A percentile compares a stretch with the other conserved stretches of the same genome.
These are phyloP conservation scores for Gallinago solitaria DNA, from an alignment of 2,797 vertebrate genomes.

Conservation along the genomic window DNA sequence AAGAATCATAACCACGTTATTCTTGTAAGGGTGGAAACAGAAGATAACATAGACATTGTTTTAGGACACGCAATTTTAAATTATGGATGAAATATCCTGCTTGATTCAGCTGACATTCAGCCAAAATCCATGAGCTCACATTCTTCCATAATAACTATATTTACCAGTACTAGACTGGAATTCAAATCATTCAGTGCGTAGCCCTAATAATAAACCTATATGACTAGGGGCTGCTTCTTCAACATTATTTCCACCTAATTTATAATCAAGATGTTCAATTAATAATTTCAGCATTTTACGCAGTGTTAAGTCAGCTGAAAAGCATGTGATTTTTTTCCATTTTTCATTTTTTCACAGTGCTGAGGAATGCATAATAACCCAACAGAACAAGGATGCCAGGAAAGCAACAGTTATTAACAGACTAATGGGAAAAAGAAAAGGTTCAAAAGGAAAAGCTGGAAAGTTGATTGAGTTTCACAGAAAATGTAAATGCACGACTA, in stretches of 20 bases:
- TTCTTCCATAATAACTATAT: slow-evolving; percentile 72
- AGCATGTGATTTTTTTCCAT: slow-evolving; percentile 77
- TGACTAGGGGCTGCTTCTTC: slow-evolving; percentile 79
- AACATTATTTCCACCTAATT: slow-evolving; percentile 84
- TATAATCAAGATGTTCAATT: slow-evolving; percentile 85
- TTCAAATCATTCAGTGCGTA: slow-evolving; percentile 72
- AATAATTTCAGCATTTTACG: slow-evolving; percentile 81
- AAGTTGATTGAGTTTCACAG: slow-evolving; percentile 69
- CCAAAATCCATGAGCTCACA: slow-evolving; percentile 66
- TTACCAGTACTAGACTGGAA: slow-evolving; percentile 73
- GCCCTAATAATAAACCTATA: slow-evolving; percentile 78
- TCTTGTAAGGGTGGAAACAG: slow-evolving; percentile 19
- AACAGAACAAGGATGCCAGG: slow-evolving; percentile 68
- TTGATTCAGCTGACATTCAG: slow-evolving; percentile 75
- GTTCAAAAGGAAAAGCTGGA: slow-evolving; percentile 63
- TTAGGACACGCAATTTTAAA: slow-evolving; percentile 67
- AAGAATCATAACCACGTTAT: slow-evolving; percentile 20
- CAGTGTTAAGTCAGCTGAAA: slow-evolving; percentile 83
- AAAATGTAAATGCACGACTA: slow-evolving; percentile 61
- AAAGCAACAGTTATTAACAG: slow-evolving; percentile 75
- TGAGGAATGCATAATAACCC: slow-evolving; percentile 79
- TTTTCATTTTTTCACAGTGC: slow-evolving; percentile 78
- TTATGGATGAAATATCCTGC: slow-evolving; percentile 49
- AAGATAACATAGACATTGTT: slow-evolving; percentile 54
- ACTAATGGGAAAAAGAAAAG: slow-evolving; percentile 73